phyloP scores from a whole-genome alignment of 2,888 invertebrate species.

The Bombylius major region DNA sequence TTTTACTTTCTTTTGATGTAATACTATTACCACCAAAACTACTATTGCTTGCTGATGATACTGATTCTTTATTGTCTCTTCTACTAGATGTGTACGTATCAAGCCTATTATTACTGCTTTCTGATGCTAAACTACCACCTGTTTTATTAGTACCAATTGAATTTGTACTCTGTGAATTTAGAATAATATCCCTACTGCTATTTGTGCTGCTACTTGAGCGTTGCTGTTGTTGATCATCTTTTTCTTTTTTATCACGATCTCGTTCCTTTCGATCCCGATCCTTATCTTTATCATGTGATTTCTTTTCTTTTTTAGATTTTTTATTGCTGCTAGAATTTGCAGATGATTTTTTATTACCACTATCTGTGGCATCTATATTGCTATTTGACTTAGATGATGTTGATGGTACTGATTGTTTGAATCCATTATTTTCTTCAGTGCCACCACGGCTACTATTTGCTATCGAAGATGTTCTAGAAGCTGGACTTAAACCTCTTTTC shows the following conservation, averaged over 20 bases:
- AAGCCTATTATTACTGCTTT: background rate
- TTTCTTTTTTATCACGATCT: conserved; percentile 29
- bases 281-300: conserved; percentile 49
- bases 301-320: conserved; percentile 44
- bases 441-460: conserved; percentile 9
- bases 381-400: background rate
- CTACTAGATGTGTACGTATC: background rate
- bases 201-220: background rate
- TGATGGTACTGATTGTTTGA: background rate
- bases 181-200: background rate
- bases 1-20: background rate
- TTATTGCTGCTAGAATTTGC: conserved; percentile 22
- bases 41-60: background rate
- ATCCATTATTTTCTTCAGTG: background rate
- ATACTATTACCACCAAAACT: background rate
- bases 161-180: background rate
- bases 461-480: conserved; percentile 9
- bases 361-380: background rate
- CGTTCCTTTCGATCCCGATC: conserved; percentile 44
- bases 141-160: background rate
- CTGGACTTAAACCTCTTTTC: conserved; percentile 13
- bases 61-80: background rate
- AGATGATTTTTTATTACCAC: conserved; percentile 3
- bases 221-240: conserved; percentile 9
- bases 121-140: background rate